Evolutionary conservation across 1,140 invertebrate species (phyloP), one percentile per base, ranked within the genome.

Genomic region (Kradibia gibbosae): DNA sequence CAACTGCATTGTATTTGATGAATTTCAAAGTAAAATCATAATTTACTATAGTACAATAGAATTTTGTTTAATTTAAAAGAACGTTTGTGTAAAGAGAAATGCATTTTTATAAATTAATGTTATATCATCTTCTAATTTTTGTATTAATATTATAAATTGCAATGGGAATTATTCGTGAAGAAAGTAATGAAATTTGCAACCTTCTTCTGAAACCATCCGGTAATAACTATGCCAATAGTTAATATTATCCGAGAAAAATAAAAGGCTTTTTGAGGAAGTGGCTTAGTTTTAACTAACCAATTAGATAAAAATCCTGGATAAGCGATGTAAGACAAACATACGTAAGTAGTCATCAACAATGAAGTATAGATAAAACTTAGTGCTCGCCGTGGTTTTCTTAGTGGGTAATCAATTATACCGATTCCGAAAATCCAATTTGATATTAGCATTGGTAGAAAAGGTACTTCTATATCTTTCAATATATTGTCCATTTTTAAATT

Each of bases 371-470:
- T 13, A 55, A 83, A 45, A 34, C 78, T 83, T 15, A 83, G 25
- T 28, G 53, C 0, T 45, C n/a, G 36, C 10, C 48, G 65, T 20
- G n/a, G 71, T 42, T 79, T 67, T 55, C 71, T 48, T 10, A 70
- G 15, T 31, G 82, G 82, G 57, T 45, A 77, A 78, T 82, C 72
- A 25, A 84, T 72, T 28, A 82, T 78, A 1, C 80, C 77, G 11
- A 79, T 79, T 31, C 83, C 80, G 42, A 75, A 62, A 36, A 84
- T 77, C 80, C 80, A 82, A 57, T 82, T 81, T 45, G 7, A 50
- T 39, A 75, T 57, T 57, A 57, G n/a, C n/a, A 57, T 57, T 57
- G 53, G 53, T 34, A 62, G 13, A 34, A 62, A 62, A 62, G 28
- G 60, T 62, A 62, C 2, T 22, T 62, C 60, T 13, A 62, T 62